phyloP scores from a whole-genome alignment of 92 coral and sea anemone species.

The Siderastrea radians region DNA sequence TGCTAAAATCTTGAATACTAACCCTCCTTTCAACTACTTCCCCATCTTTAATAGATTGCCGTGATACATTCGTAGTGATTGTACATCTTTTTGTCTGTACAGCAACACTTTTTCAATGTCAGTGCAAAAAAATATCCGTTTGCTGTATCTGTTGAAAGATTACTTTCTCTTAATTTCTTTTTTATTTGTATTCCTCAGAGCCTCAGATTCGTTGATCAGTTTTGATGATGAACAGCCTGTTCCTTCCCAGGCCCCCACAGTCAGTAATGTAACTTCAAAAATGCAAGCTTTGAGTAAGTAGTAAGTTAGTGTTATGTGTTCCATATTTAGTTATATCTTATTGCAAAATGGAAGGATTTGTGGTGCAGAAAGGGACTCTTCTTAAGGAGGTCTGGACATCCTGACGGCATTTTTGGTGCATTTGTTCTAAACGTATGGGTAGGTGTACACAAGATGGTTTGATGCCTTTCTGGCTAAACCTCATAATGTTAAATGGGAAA shows the following conservation, averaged over 20 bases:
- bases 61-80: not conserved
- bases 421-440: no score
- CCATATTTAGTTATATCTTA: not conserved
- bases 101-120: not conserved
- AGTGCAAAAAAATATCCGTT: no score
- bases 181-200: not conserved
- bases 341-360: not conserved
- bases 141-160: not conserved
- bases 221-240: slow-evolving; percentile 72
- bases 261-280: slow-evolving; percentile 50
- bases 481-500: no score
- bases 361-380: no score
- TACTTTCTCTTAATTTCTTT: not conserved
- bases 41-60: not conserved
- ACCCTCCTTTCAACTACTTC: not conserved
- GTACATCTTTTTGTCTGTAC: no score
- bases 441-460: no score
- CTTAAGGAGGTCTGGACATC: no score
- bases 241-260: slow-evolving; percentile 52
- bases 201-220: slow-evolving; percentile 76
- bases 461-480: no score
- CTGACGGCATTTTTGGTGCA: no score
- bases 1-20: no score
- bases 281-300: slow-evolving; percentile 68
- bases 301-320: not conserved